Base-by-base conservation (phyloP, 2,113 vertebrate genomes). In the Prolemur simus region DNA sequence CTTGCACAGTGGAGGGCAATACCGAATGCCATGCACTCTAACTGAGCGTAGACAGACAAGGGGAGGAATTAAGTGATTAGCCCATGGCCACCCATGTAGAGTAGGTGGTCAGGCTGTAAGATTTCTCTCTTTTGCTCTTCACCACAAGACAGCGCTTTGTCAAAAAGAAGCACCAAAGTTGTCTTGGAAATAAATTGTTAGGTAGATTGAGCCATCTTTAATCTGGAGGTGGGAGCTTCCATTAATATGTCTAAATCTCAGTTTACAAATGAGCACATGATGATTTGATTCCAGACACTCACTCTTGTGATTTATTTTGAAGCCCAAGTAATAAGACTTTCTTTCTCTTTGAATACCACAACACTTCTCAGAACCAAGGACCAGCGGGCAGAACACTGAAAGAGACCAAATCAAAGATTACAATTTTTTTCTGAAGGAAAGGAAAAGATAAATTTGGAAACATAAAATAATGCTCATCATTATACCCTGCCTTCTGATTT, bases 161-260 rank as follows among this genome's bases (percentile, higher is more conserved):
- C 39, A 42, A 89, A 95, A 92, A 77, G 92, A 94, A 74, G 87
- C 91, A 86, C 52, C 77, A 63, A 11, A 83, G 91, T 95, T 56
- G 47, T 96, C 94, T 94, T 97, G 96, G 97, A 95, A 96, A 96
- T 87, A 56, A 86, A 63, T 60, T 42, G 54, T 96, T 78, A 77
- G 93, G 66, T 81, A 54, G 80, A 92, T 29, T 5, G 81, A 96
- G 47, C 87, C 42, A 34, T 78, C 54, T 25, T 80, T 82, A 9
- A 34, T 80, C 74, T 84, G 74, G 39, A 20, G n/a, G 10, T 6
- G 23, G 29, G 68, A 27, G 18, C 68, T 71, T 64, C 58, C 64
- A 23, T 84, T 52, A 77, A 25, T 83, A 5, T 52, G 18, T 64
- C 69, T 58, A 52, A 78, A 32, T 77, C 64, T 89, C 14, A 17